Evolutionary conservation across 2,888 invertebrate species (phyloP).

Genomic region (Lypha dubia): DNA sequence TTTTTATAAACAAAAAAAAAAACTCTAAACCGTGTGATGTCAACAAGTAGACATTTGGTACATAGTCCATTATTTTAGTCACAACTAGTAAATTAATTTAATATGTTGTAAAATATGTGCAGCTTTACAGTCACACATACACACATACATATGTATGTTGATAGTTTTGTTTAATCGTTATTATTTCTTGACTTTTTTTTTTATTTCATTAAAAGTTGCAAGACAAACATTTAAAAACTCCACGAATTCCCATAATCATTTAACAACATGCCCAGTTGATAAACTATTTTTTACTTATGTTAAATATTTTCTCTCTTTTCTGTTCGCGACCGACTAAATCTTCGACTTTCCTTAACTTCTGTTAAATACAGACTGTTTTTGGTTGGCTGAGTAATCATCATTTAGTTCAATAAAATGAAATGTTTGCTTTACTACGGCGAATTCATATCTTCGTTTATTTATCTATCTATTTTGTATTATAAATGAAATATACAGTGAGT

Average conservation of each 20-base stretch:
- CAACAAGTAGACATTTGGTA: not conserved
- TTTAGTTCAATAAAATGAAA: constrained; percentile 34
- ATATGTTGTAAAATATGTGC: not conserved
- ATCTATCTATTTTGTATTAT: constrained; percentile 12
- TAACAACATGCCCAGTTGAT: constrained; percentile 59
- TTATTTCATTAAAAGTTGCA: constrained; percentile 6
- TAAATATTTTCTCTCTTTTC: not conserved
- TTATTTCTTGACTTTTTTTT: not conserved
- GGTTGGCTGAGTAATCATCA: constrained; percentile 34
- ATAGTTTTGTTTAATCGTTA: constrained; percentile 19
- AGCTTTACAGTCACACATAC: not conserved
- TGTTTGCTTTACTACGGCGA: not conserved
- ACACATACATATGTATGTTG: not conserved
- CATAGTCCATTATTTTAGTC: not conserved
- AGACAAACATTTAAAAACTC: constrained; percentile 74
- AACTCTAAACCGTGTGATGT: constrained; percentile 5
- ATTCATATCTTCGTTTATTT: constrained; percentile 37
- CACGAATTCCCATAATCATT: constrained; percentile 74
- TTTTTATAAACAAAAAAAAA: not conserved
- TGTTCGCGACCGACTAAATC: constrained; percentile 21
- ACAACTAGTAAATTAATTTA: not conserved
- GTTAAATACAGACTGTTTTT: constrained; percentile 45
- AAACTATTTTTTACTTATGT: constrained; percentile 13
- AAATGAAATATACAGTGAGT: not conserved
- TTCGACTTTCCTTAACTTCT: constrained; percentile 34